phyloP scores from a whole-genome alignment of 1,140 invertebrate genomes.

The Drosophila santomea region DNA sequence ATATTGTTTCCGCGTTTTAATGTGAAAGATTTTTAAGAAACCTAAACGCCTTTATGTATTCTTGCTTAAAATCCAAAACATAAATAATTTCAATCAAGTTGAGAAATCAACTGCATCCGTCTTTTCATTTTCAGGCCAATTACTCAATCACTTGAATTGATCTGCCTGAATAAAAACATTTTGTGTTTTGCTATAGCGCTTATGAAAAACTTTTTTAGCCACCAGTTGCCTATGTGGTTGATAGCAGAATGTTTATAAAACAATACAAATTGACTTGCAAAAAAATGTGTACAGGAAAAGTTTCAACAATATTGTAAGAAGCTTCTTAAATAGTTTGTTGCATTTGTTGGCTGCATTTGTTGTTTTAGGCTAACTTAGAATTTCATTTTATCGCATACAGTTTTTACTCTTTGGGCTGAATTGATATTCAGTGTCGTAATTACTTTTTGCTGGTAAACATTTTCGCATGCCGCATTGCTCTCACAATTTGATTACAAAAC shows the following conservation, averaged over 20 bases:
- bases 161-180: no score
- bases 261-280: not conserved
- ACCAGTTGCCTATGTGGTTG: not conserved
- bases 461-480: slow-evolving; percentile 21
- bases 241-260: not conserved
- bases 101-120: no score
- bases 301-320: not conserved
- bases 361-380: slow-evolving; percentile 3
- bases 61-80: no score
- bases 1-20: no score
- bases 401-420: not conserved
- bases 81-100: no score
- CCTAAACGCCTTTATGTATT: no score
- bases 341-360: slow-evolving; percentile 6
- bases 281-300: not conserved
- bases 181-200: no score
- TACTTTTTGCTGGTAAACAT: slow-evolving; percentile 12
- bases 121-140: no score
- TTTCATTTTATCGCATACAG: not conserved
- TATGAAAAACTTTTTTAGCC: not conserved
- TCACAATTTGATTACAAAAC: slow-evolving; percentile 24
- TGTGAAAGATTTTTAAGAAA: no score
- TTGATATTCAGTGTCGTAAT: slow-evolving; percentile 13
- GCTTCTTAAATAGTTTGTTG: not conserved
- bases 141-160: no score